Evolutionary conservation across 2,797 vertebrate genomes (phyloP), one percentile per base, ranked within the genome.

Genomic region (Gymnoscopelus microlampas): DNA sequence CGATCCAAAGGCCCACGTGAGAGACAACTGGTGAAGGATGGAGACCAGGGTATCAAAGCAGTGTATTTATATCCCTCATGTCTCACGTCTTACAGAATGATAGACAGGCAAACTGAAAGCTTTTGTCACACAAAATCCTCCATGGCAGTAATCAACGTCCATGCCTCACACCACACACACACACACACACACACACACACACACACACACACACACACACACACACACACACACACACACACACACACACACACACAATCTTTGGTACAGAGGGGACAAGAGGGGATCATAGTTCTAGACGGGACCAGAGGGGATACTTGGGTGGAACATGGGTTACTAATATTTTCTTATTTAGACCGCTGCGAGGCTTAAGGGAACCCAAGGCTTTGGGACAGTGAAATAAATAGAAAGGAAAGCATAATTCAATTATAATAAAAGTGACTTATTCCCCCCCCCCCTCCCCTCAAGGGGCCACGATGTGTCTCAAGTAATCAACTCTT

Each of bases 31-130:
- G 78, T 66, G 65, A 88, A 77, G 81, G 87, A 82, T 83, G 82
- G 87, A 85, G 86, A 91, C 79, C 79, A 82, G 85, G 77, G 83
- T 86, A 92, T 92, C 85, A 74, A 74, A 81, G 82, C 70, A 51
- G 78, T 77, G 86, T 94, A 94, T 94, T 92, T 93, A 88, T 93
- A 93, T 87, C 86, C 81, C 74, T 76, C 80, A 87, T 84, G 88
- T 91, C 89, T 90, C 85, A 88, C 85, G 70, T 92, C 90, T 90
- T 85, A 87, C 71, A 76, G 80, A 84, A 80, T 89, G 92, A 87
- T 85, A 90, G 89, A 89, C 86, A 84, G 88, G 74, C 74, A 82
- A 82, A 90, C 84, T 89, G 81, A 90, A 80, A 83, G 88, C 85
- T 86, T 89, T 64, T 90, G 88, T 89, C 91, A 90, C 80, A 81